Conservation (phyloP, 1,140 invertebrate genomes). For the Oryzaephilus surinamensis region DNA sequence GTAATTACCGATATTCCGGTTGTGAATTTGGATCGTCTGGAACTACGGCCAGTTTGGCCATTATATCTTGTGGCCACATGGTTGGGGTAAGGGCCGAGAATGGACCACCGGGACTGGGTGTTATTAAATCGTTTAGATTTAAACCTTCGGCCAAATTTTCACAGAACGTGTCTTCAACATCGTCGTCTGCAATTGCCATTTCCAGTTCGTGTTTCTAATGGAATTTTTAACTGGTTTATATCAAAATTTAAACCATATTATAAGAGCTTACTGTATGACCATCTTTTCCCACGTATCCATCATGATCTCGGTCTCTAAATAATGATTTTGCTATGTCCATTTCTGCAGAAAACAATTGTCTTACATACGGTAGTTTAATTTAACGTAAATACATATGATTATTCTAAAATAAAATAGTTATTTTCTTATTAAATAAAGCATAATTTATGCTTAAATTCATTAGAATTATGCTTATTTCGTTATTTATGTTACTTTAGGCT, state of each 20-base stretch:
- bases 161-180: constrained; percentile 53
- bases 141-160: constrained; percentile 50
- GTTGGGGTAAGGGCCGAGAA: constrained; percentile 88
- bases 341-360: too few species aligned
- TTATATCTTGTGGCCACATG: constrained; percentile 94
- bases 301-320: constrained; percentile 72
- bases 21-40: constrained; percentile 58
- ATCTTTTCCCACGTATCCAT: constrained; percentile 77
- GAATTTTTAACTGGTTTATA: constrained; percentile 3
- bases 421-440: too few species aligned
- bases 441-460: too few species aligned
- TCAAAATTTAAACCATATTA: constrained; percentile 5
- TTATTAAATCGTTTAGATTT: constrained; percentile 54
- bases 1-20: constrained; percentile 46
- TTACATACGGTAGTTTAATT: too few species aligned
- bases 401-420: too few species aligned
- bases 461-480: too few species aligned
- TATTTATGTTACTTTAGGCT: too few species aligned
- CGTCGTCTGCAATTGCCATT: constrained; percentile 71
- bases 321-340: constrained; percentile 83
- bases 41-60: constrained; percentile 62
- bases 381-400: too few species aligned
- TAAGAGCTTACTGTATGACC: constrained; percentile 58
- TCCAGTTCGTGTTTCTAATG: constrained; percentile 59
- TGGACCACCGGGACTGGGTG: constrained; percentile 63